Conservation (phyloP, 2,797 vertebrate genomes). For the Lithobates pipiens region DNA sequence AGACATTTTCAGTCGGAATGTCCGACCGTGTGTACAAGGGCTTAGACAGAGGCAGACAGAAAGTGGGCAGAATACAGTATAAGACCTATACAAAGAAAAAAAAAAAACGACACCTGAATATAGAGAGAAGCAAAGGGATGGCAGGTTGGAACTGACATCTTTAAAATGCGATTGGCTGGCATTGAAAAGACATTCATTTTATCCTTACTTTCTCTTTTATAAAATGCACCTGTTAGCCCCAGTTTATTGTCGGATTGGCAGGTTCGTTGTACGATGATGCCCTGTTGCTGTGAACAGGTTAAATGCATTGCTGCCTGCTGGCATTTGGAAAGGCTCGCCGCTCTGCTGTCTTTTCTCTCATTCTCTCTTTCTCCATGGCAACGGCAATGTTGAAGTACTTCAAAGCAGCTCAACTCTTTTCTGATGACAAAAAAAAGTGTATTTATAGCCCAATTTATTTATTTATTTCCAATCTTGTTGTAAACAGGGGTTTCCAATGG, state of each 20-base stretch:
- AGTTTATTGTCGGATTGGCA: neutral
- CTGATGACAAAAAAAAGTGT: constrained; percentile 44
- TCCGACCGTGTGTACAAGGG: no score
- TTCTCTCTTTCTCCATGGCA: constrained; percentile 52
- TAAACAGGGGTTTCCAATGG: constrained; percentile 19
- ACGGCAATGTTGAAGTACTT: constrained; percentile 46
- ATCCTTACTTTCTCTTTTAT: no score
- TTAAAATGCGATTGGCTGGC: neutral
- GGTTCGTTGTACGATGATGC: neutral
- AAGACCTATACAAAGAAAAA: no score
- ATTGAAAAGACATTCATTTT: neutral
- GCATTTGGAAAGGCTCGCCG: neutral
- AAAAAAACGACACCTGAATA: no score
- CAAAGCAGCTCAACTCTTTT: constrained; percentile 32
- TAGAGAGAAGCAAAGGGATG: no score
- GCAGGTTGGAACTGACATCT: neutral
- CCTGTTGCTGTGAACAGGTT: constrained; percentile 19
- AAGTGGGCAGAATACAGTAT: no score
- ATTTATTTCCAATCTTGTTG: constrained; percentile 23
- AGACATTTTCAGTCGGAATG: no score
- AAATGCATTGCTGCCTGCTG: constrained; percentile 16
- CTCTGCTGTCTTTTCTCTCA: constrained; percentile 7
- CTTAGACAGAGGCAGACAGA: no score
- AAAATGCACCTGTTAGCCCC: no score
- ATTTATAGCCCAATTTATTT: constrained; percentile 33